These are phyloP conservation scores for Nebria salina DNA, from an alignment of 2,888 invertebrate genomes.

Conservation along the genomic window DNA sequence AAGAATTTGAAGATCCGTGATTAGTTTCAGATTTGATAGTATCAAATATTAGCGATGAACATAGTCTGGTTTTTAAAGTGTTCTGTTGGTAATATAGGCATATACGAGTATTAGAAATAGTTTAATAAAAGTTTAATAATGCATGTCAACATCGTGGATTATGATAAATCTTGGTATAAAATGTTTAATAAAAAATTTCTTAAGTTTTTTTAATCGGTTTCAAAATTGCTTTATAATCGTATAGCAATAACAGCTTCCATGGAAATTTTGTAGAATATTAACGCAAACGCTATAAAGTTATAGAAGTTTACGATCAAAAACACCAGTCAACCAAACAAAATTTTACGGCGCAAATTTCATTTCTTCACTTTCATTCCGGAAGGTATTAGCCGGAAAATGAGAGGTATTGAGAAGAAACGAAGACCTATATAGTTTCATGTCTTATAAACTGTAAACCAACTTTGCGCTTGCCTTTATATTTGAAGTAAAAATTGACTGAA, in stretches of 20 bases:
- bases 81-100: too few relatives aligned
- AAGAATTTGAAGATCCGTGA: too few relatives aligned
- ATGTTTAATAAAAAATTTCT: not conserved
- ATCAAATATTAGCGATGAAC: too few relatives aligned
- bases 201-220: not conserved
- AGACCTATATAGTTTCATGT: constrained; percentile 18
- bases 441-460: constrained; percentile 21
- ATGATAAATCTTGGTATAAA: too few relatives aligned
- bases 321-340: constrained; percentile 17
- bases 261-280: constrained; percentile 22
- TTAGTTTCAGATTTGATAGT: too few relatives aligned
- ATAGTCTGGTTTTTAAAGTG: too few relatives aligned
- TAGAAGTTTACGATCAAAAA: constrained; percentile 13
- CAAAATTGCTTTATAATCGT: not conserved
- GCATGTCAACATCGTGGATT: too few relatives aligned
- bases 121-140: too few relatives aligned
- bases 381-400: not conserved
- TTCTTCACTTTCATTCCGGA: constrained; percentile 23
- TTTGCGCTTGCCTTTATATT: not conserved
- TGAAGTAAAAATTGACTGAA: not conserved
- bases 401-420: constrained; percentile 6
- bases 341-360: constrained; percentile 32
- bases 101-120: too few relatives aligned
- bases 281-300: constrained; percentile 20
- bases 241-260: not conserved